A percentile compares a stretch with the other conserved stretches of the same genome.
Evolutionary conservation across 1,140 invertebrate species (phyloP).

Genomic region (Dreissena polymorpha): DNA sequence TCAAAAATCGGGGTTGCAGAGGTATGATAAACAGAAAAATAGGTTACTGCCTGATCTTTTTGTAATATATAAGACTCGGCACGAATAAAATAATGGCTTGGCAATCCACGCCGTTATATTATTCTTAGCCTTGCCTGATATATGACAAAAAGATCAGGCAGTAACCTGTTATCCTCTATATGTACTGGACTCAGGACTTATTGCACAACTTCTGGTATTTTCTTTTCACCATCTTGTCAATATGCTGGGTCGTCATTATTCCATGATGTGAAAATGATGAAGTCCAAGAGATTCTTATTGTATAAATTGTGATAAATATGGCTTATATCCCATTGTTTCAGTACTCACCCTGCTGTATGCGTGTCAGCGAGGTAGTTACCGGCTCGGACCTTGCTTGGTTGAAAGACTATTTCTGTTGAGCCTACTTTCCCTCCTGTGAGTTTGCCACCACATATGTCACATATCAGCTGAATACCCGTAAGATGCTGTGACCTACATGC

Average conservation of each 20-base stretch:
- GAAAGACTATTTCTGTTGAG: slow-evolving; percentile 89
- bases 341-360: slow-evolving; percentile 87
- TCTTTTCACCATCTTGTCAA: neutral
- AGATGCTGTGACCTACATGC: slow-evolving; percentile 88
- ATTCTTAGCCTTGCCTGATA: too few relatives aligned
- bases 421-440: slow-evolving; percentile 85
- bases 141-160: too few relatives aligned
- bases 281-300: neutral
- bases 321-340: neutral
- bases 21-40: too few relatives aligned
- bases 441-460: slow-evolving; percentile 86
- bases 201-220: too few relatives aligned
- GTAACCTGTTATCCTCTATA: too few relatives aligned
- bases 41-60: too few relatives aligned
- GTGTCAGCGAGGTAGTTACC: slow-evolving; percentile 86
- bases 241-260: neutral
- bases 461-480: slow-evolving; percentile 88
- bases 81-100: too few relatives aligned
- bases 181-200: too few relatives aligned
- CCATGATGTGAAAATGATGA: neutral
- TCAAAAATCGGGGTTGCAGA: too few relatives aligned
- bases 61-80: too few relatives aligned
- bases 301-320: neutral
- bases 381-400: slow-evolving; percentile 83
- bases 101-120: too few relatives aligned